These are phyloP conservation scores for Vireo griseus DNA, from an alignment of 2,797 vertebrate species.

Conservation along the genomic window DNA sequence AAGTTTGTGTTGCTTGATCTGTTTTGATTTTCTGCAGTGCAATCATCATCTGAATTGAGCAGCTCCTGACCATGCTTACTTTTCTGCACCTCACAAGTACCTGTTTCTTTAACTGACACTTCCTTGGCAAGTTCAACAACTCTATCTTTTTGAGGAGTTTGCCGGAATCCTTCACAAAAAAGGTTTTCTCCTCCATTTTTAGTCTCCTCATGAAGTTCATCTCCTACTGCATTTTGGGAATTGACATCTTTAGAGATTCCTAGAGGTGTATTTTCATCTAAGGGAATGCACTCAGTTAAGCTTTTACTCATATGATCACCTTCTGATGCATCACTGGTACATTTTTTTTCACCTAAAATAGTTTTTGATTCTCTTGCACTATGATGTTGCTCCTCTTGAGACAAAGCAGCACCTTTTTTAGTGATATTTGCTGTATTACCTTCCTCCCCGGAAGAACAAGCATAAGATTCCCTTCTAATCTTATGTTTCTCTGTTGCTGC, in stretches of 20 bases:
- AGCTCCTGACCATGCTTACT: neutral
- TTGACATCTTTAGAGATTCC: neutral
- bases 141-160: neutral
- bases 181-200: conserved; percentile 1
- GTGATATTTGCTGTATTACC: neutral
- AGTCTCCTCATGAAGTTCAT: conserved; percentile 16
- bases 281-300: neutral
- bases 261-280: neutral
- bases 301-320: neutral
- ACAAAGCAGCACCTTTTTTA: neutral
- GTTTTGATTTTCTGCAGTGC: neutral
- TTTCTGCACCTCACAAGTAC: neutral
- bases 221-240: neutral
- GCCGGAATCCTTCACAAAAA: conserved; percentile 20
- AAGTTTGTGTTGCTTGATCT: neutral
- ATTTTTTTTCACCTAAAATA: neutral
- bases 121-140: neutral
- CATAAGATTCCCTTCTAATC: conserved; percentile 84
- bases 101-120: neutral
- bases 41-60: neutral
- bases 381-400: conserved; percentile 10
- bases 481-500: conserved; percentile 92
- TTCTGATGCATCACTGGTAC: neutral
- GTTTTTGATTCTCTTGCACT: conserved; percentile 18
- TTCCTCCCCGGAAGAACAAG: conserved; percentile 47